Percentiles rank a stretch among this genome's conserved stretches.
phyloP scores from a whole-genome alignment of 2,888 invertebrate species.

The Synanthedon tipuliformis region DNA sequence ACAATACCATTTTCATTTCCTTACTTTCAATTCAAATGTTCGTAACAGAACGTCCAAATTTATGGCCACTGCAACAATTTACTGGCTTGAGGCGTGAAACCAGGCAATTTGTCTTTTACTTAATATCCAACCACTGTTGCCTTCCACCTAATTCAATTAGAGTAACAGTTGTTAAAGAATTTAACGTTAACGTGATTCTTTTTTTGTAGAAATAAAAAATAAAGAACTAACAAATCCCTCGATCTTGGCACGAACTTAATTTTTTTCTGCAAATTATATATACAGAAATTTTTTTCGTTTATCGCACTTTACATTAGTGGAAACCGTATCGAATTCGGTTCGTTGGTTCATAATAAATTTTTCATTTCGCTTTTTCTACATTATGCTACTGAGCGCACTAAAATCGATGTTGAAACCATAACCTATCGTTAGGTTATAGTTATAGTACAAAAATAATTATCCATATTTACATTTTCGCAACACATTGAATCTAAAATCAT shows the following conservation, averaged over 20 bases:
- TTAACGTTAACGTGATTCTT: not conserved
- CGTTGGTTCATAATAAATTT: no score
- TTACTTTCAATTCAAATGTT: conserved; percentile 5
- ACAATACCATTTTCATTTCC: conserved; percentile 5
- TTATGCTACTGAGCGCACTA: no score
- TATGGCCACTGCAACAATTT: conserved; percentile 40
- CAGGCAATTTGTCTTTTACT: conserved; percentile 48
- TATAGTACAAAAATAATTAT: not conserved
- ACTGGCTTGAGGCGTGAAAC: conserved; percentile 49
- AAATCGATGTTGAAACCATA: no score
- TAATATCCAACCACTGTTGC: conserved; percentile 38
- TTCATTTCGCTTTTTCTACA: no score
- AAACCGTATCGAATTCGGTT: no score
- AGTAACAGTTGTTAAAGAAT: not conserved
- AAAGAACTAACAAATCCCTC: no score
- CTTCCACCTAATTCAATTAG: conserved; percentile 52
- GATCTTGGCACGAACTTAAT: no score
- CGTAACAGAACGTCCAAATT: conserved; percentile 14
- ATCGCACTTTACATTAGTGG: no score
- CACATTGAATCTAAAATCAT: not conserved
- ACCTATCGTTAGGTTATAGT: no score
- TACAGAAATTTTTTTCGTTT: no score
- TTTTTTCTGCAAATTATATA: no score
- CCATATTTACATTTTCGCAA: not conserved
- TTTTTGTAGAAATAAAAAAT: no score